Evolutionary conservation across 2,888 invertebrate genomes (phyloP), one percentile per base, ranked within the genome.

Genomic region (Tetragonisca angustula): DNA sequence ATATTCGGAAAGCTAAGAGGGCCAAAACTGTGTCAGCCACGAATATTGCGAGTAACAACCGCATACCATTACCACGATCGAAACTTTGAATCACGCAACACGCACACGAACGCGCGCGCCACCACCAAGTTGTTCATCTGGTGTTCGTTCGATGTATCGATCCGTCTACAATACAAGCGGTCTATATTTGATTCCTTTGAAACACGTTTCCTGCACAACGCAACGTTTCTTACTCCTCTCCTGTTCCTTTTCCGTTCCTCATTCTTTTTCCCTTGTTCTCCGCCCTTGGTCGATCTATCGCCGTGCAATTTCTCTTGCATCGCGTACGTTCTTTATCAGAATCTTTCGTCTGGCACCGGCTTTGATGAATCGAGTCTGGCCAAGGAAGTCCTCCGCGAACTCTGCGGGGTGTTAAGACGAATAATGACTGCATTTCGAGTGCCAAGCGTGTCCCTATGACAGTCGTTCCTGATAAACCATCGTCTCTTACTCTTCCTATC

Each of bases 281-380:
- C 43, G 43, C 0, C 0, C 36, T 36, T 36, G 5, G 36, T 43
- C 43, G 9, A 17, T 43, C 43, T 11, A 43, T 24, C 27, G 27
- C 2, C 32, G 5, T 9, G 43, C 61, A 81, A 72, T 0, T 27
- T 49, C 17, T 6, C 59, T 21, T 17, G 0, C 21, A 52, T 24
- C 21, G 56, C 67, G 50, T 54, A 9, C 17, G 21, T 27, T 59
- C 56, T 79, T 85, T 75, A 70, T 79, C 78, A 76, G 65, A 80
- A 85, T n/a, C 62, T 75, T 84, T 62, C 85, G 74, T 56, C 83
- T 88, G 86, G 83, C 88, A 83, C 52, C 43, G 80, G 75, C 79
- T 87, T 85, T 85, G 90, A 87, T 79, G 87, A 90, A 88, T 90
- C 76, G 85, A 76, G 89, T 85, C 84, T 82, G 67, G 36, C 67